phyloP scores from a whole-genome alignment of 1,140 invertebrate species.

The Lasaia peninsularis region DNA sequence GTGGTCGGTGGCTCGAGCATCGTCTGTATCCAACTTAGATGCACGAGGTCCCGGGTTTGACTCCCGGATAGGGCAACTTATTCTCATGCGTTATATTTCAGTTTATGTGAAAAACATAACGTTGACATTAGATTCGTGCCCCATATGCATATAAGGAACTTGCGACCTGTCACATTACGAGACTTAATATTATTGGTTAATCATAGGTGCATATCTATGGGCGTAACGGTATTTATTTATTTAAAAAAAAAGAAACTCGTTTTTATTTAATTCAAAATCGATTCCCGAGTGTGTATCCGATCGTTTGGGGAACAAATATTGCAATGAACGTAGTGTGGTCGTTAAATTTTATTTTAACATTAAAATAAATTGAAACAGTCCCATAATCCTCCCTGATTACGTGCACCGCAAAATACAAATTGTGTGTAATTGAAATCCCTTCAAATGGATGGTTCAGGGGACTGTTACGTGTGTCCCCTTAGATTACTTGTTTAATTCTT shows the following conservation, averaged over 20 bases:
- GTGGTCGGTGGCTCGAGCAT: no score
- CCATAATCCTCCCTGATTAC: slow-evolving; percentile 37
- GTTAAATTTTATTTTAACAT: slow-evolving; percentile 40
- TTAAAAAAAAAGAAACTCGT: neutral
- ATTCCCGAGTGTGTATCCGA: slow-evolving; percentile 10
- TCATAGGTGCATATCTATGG: no score
- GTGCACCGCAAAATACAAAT: slow-evolving; percentile 40
- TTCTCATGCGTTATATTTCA: no score
- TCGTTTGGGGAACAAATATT: slow-evolving; percentile 29
- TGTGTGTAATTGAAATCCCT: slow-evolving; percentile 50
- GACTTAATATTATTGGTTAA: no score
- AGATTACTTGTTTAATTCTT: slow-evolving; percentile 73
- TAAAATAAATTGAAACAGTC: slow-evolving; percentile 35
- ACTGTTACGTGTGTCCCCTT: slow-evolving; percentile 49
- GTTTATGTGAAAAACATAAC: no score
- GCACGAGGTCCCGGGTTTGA: no score
- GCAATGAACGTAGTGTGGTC: slow-evolving; percentile 27
- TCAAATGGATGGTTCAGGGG: slow-evolving; percentile 40
- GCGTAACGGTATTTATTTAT: no score
- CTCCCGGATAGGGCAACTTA: no score
- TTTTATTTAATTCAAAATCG: slow-evolving; percentile 4
- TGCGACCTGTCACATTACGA: no score
- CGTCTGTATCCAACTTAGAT: no score
- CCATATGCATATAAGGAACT: no score
- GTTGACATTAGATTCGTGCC: no score